phyloP scores from a whole-genome alignment of 2,797 vertebrate genomes.

The Poecile montanus region DNA sequence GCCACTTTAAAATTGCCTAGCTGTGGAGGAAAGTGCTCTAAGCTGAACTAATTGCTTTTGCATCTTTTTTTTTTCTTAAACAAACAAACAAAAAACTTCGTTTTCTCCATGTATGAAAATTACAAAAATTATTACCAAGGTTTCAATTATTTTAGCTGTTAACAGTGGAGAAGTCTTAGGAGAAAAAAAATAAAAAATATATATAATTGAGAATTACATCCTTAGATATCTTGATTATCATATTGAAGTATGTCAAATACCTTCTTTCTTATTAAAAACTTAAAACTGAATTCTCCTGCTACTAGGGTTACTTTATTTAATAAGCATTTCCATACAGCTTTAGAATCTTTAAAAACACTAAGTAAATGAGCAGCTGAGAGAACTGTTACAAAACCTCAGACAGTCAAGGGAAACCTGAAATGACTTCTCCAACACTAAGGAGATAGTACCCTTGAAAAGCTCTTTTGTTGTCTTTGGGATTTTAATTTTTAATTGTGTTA shows the following conservation, averaged over 20 bases:
- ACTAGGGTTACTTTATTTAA: not conserved
- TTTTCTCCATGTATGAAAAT: not conserved
- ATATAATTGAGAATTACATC: not conserved
- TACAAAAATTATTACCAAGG: not conserved
- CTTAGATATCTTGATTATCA: not conserved
- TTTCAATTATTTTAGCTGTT: not conserved
- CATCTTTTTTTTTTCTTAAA: not conserved
- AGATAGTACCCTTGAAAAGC: not conserved
- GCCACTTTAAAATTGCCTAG: not conserved
- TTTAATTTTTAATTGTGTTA: not conserved
- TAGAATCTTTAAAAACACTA: not conserved
- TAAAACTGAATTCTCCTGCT: not conserved
- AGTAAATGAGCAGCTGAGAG: not conserved
- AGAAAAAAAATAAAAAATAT: not conserved
- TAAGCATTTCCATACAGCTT: not conserved
- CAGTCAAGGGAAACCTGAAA: not conserved
- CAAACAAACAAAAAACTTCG: not conserved
- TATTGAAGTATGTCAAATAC: not conserved
- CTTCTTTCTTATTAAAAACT: not conserved
- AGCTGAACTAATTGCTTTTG: not conserved
- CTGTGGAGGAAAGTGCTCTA: not conserved
- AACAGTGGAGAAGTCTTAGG: not conserved
- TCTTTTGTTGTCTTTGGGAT: not conserved
- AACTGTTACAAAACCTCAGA: not conserved
- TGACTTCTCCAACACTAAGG: not conserved